Evolutionary conservation across 2,797 vertebrate species (phyloP).

Genomic region (Numenius phaeopus): DNA sequence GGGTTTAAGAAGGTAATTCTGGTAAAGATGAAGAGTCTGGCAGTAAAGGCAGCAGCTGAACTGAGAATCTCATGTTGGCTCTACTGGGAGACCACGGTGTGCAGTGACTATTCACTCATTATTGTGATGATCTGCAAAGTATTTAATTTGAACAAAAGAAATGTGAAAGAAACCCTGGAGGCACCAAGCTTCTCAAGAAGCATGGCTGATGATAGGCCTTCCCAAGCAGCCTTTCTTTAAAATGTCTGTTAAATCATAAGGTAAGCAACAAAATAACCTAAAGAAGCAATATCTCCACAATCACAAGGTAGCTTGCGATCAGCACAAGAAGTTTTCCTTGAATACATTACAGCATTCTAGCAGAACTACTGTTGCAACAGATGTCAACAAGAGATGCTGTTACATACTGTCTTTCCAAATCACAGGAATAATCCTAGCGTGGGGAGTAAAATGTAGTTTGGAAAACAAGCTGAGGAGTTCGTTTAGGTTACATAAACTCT

Average conservation of each 20-base stretch:
- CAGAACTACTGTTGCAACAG: constrained; percentile 37
- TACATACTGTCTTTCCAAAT: constrained; percentile 7
- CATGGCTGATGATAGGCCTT: neutral
- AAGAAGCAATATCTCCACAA: neutral
- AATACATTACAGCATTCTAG: neutral
- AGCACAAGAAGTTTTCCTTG: neutral
- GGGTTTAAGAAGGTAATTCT: neutral
- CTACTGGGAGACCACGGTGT: neutral
- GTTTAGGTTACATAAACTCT: neutral
- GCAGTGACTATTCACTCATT: neutral
- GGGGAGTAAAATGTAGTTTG: neutral
- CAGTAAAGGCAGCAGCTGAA: neutral
- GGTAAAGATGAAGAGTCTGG: neutral
- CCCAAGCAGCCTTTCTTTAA: neutral
- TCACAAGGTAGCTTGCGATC: neutral
- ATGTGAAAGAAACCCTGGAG: neutral
- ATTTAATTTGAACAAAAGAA: neutral
- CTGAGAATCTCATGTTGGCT: neutral
- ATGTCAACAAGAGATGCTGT: neutral
- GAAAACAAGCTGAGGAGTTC: neutral
- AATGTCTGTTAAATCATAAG: neutral
- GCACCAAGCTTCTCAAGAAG: neutral
- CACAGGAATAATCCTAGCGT: neutral
- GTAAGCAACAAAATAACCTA: neutral
- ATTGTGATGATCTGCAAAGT: neutral